A percentile compares a stretch with the other conserved stretches of the same genome.
These are phyloP conservation scores for Dione vanillae DNA, from an alignment of 2,888 invertebrate genomes.

Conservation along the genomic window DNA sequence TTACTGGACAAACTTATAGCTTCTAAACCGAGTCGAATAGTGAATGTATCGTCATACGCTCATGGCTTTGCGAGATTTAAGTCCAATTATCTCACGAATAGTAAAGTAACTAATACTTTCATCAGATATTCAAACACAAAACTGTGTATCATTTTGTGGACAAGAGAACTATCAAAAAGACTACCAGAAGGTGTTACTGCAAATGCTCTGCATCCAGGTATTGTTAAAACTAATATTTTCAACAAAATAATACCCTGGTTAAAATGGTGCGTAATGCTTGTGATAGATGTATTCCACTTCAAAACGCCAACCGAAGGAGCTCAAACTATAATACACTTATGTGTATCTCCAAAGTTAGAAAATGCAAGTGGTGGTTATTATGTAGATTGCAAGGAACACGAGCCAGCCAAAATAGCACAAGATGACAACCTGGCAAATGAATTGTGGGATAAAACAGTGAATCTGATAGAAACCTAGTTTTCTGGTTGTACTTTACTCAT, in stretches of 20 bases:
- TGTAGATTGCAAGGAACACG: slow-evolving; percentile 87
- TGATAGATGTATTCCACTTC: slow-evolving; percentile 85
- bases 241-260: slow-evolving; percentile 76
- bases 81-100: slow-evolving; percentile 52
- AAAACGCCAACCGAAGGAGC: slow-evolving; percentile 90
- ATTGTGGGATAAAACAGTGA: slow-evolving; percentile 87
- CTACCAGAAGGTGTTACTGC: slow-evolving; percentile 86
- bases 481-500: neutral
- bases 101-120: neutral
- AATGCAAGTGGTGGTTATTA: slow-evolving; percentile 89
- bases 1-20: slow-evolving; percentile 76
- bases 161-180: slow-evolving; percentile 68
- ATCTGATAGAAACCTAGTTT: slow-evolving; percentile 26
- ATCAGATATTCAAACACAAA: slow-evolving; percentile 73
- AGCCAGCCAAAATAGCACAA: slow-evolving; percentile 80
- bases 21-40: slow-evolving; percentile 72
- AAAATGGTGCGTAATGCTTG: slow-evolving; percentile 78
- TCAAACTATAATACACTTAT: slow-evolving; percentile 89
- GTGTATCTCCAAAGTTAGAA: slow-evolving; percentile 88
- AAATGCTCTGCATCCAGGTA: slow-evolving; percentile 93
- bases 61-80: slow-evolving; percentile 79
- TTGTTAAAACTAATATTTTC: slow-evolving; percentile 91
- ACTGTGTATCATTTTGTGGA: slow-evolving; percentile 70
- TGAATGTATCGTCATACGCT: slow-evolving; percentile 70
- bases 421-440: slow-evolving; percentile 88